Evolutionary conservation across 2,113 vertebrate species (phyloP), one percentile per base, ranked within the genome.

Genomic region (Sula dactylatra): DNA sequence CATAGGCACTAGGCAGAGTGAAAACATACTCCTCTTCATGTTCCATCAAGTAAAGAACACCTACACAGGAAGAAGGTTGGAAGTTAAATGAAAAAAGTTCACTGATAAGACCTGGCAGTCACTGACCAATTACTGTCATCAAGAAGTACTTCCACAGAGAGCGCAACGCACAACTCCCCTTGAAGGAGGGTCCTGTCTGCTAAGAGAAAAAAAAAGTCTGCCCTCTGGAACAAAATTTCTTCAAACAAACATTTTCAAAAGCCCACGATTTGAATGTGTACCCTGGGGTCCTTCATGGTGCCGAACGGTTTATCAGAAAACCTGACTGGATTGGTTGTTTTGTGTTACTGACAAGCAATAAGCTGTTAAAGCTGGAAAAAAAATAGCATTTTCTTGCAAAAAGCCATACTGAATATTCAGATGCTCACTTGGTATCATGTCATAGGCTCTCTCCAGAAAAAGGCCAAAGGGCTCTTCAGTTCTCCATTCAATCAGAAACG

Each of bases 11-110:
- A 38, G 99, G 99, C 97, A 99, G 93, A 20, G 99, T 99, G 95
- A 99, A 99, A 59, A 99, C 98, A 5, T 99, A 99, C 93, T 99
- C 99, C 31, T 99, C 99, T 2, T 98, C 99, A 0, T 99, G 99
- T 42, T 99, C 99, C 97, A 99, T 93, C 47, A 99, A 98, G 83
- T 98, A 98, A 76, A 99, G 98, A 62, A 99, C 98, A 34, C 99
- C 99, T 98, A 62, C 0, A 0, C 6, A 55, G 59, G 45, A 50
- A 38, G 24, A 54, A 52, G n/a, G 26, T 61, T 15, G 47, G 25
- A 78, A 55, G 15, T 4, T 26, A 85, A 71, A 66, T 7, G 13
- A 52, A 19, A 19, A 20, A 25, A 25, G 5, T 27, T 64, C 52
- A 13, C 16, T 56, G 36, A 0, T 27, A 50, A 88, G 69, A 36